A percentile compares a stretch with the other conserved stretches of the same genome.
Conservation (phyloP, 2,797 vertebrate species). For the Enteromius treurensis region DNA sequence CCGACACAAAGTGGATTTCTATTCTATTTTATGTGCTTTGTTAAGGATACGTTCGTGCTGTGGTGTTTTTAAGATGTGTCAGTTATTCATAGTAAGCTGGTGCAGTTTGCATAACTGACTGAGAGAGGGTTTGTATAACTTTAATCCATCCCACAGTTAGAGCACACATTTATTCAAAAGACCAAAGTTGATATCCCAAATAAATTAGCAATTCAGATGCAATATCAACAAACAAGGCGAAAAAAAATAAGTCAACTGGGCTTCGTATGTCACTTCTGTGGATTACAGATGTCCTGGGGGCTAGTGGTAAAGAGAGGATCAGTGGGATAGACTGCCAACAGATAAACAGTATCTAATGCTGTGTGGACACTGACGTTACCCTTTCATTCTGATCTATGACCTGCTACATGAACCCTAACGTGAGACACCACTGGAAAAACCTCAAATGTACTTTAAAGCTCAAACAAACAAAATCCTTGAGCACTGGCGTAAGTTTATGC, state of each 20-base stretch:
- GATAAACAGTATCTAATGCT: slow-evolving; percentile 45
- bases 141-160: slow-evolving; percentile 48
- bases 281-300: slow-evolving; percentile 52
- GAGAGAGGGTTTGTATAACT: slow-evolving; percentile 41
- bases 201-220: slow-evolving; percentile 58
- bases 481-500: neutral
- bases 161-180: slow-evolving; percentile 56
- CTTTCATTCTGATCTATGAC: slow-evolving; percentile 43
- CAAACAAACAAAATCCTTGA: slow-evolving; percentile 20
- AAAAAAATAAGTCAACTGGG: slow-evolving; percentile 51
- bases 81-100: slow-evolving; percentile 35
- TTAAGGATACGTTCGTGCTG: neutral
- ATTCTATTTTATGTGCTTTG: neutral
- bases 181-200: slow-evolving; percentile 50
- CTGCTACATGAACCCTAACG: slow-evolving; percentile 40
- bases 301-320: slow-evolving; percentile 46
- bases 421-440: slow-evolving; percentile 5
- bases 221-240: slow-evolving; percentile 56
- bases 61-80: slow-evolving; percentile 15
- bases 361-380: slow-evolving; percentile 33
- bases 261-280: slow-evolving; percentile 50
- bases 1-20: slow-evolving; percentile 11
- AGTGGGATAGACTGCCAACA: slow-evolving; percentile 33
- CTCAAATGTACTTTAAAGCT: slow-evolving; percentile 1
- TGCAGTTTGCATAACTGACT: slow-evolving; percentile 40